phyloP scores from a whole-genome alignment of 53 echinoderm and acorn worm species.

The Echinometra lucunter region DNA sequence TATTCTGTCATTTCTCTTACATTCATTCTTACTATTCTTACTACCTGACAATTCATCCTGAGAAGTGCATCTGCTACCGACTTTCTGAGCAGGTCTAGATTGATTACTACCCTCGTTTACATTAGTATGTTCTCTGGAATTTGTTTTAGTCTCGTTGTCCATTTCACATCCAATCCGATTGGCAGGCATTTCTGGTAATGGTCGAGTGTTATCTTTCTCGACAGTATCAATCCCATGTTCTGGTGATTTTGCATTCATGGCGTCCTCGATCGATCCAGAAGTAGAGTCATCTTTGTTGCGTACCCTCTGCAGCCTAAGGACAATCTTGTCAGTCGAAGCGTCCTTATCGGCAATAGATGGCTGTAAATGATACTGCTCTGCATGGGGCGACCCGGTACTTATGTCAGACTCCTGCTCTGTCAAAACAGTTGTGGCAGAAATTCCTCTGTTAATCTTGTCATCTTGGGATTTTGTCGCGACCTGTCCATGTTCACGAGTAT shows the following conservation, averaged over 20 bases:
- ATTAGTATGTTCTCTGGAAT: not conserved
- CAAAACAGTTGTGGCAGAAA: not conserved
- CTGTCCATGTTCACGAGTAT: not conserved
- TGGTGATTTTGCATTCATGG: not conserved
- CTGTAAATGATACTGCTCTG: slow-evolving; percentile 25
- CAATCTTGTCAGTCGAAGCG: slow-evolving; percentile 18
- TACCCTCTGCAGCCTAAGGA: slow-evolving; percentile 51
- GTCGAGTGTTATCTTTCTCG: not conserved
- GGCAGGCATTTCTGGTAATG: not conserved
- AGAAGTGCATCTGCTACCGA: not conserved
- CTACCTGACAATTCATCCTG: not conserved
- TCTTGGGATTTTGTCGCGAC: not conserved
- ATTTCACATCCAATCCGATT: not conserved
- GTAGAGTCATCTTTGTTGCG: slow-evolving; percentile 4
- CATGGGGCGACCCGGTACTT: slow-evolving; percentile 21
- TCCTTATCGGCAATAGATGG: not conserved
- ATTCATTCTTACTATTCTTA: not conserved
- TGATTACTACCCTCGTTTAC: not conserved
- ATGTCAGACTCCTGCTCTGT: slow-evolving; percentile 16
- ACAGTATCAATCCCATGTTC: too few species aligned
- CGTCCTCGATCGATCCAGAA: not conserved
- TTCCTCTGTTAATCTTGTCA: not conserved
- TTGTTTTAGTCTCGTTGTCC: too few species aligned
- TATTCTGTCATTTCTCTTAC: not conserved
- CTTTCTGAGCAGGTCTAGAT: not conserved